Evolutionary conservation across 2,797 vertebrate species (phyloP).

Genomic region (Holocentrus rufus): DNA sequence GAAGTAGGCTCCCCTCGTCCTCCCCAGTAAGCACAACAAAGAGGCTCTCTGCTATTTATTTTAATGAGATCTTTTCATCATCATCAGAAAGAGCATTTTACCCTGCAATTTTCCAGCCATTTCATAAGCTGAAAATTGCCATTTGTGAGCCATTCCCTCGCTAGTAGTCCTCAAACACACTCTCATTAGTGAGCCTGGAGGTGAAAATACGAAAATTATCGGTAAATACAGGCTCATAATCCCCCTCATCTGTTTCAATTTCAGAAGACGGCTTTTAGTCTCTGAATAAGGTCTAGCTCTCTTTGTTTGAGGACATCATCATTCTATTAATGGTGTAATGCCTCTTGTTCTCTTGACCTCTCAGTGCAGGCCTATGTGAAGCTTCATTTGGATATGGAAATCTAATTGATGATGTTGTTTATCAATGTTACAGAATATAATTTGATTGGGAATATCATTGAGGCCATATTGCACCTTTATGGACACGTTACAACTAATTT

Average conservation of each 20-base stretch:
- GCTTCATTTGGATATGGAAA: slow-evolving; percentile 53
- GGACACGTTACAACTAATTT: background rate
- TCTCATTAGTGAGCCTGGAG: slow-evolving; percentile 79
- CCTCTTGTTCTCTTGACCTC: slow-evolving; percentile 75
- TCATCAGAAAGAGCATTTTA: slow-evolving; percentile 86
- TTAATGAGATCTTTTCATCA: slow-evolving; percentile 89
- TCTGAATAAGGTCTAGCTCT: slow-evolving; percentile 59
- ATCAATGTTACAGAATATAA: slow-evolving; percentile 25
- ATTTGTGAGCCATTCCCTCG: slow-evolving; percentile 82
- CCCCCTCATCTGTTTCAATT: slow-evolving; percentile 79
- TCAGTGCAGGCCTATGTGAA: slow-evolving; percentile 31
- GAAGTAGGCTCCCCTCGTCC: slow-evolving; percentile 81
- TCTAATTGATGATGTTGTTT: slow-evolving; percentile 40
- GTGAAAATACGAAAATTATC: slow-evolving; percentile 79
- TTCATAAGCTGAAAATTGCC: slow-evolving; percentile 86
- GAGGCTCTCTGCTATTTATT: slow-evolving; percentile 87
- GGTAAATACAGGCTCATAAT: slow-evolving; percentile 77
- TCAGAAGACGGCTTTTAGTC: slow-evolving; percentile 56
- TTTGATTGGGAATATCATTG: slow-evolving; percentile 3
- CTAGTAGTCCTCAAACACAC: slow-evolving; percentile 78
- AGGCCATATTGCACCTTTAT: background rate
- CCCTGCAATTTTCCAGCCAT: slow-evolving; percentile 84
- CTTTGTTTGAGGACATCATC: slow-evolving; percentile 75
- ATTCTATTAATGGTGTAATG: slow-evolving; percentile 74
- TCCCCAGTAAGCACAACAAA: slow-evolving; percentile 84